Base-by-base conservation (phyloP, 2,797 vertebrate genomes). In the Novumbra hubbsi region DNA sequence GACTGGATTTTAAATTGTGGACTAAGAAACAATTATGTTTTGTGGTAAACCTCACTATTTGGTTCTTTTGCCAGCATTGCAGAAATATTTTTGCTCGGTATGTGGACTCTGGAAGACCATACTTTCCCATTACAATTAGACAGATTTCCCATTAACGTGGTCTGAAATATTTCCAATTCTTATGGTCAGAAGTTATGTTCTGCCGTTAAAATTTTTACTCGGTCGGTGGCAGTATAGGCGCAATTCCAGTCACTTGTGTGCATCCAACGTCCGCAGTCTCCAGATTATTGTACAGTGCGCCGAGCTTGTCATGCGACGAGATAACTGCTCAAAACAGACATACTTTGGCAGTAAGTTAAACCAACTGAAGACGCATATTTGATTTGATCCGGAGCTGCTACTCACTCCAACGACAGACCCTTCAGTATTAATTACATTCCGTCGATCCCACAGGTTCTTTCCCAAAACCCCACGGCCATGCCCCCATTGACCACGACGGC, bases 391-490 rank as follows among this genome's bases (percentile, higher is more conserved):
- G 41, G n/a, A 24, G n/a, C n/a, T 12, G 7, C 55, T 12, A 4
- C 9, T 11, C 16, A 52, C n/a, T 17, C 17, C 16, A 52, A n/a
- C 16, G 55, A 60, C 55, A 8, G 24, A 27, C n/a, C n/a, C 55
- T 32, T 28, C 27, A 21, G n/a, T 7, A 28, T 21, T 16, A 17
- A 57, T 60, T 15, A 24, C 27, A 60, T 30, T 21, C 67, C 69
- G 5, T 77, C 70, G 60, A 24, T 57, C 55, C 38, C 55, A 63
- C 80, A 95, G 96, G 93, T 91, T 84, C 83, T 77, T 85, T 90
- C 91, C 83, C 93, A 93, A 91, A 94, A 90, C 82, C 90, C 92
- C 86, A 86, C 86, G 80, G 90, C 88, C 81, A 84, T 85, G 87
- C 80, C 88, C n/a, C 81, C 90, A 1, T 0, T 83, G 70, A 73